Evolutionary conservation across 2,888 invertebrate genomes (phyloP), one percentile per base, ranked within the genome.

Genomic region (Colletes collaris): DNA sequence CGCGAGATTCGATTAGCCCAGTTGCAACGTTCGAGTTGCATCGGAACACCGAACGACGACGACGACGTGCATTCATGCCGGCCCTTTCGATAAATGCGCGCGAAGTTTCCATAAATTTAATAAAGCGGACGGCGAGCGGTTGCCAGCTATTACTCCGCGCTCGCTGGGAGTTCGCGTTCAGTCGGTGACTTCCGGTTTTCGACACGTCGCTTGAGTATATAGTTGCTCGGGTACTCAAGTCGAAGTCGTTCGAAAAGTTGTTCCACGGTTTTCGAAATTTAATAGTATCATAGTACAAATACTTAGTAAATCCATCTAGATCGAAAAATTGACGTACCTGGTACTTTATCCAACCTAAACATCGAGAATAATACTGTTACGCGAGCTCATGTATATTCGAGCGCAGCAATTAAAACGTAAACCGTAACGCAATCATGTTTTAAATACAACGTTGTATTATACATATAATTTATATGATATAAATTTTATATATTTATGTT

Each of bases 1-100:
- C 60, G 63, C 79, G 68, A 76, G 79, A 86, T 86, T 86, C 83
- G 83, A 86, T 86, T 86, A 86, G 87, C 78, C 80, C 73, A 83
- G 83, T 85, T 84, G 76, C 81, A 67, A 79, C 79, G 79, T 74
- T 71, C 68, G 83, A 72, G 75, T 60, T 78, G 68, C 73, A 65
- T 76, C 83, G 62, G 75, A 72, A 72, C 67, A 78, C 71, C 69
- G 78, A 76, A 78, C 76, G 86, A 83, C 67, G 74, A 76, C 66
- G 74, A 76, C 76, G 76, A 81, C 37, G 79, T 63, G 74, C 52
- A 71, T 86, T 80, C 83, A 62, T 60, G 53, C 35, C 46, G 37
- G 62, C 66, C 65, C 78, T 77, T 56, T 63, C 60, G 53, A 70
- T 71, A 60, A 59, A 78, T 56, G 16, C 37, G 46, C 70, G 40